A percentile compares a stretch with the other conserved stretches of the same genome.
Conservation (phyloP, 1,140 invertebrate genomes). For the Dreissena polymorpha region DNA sequence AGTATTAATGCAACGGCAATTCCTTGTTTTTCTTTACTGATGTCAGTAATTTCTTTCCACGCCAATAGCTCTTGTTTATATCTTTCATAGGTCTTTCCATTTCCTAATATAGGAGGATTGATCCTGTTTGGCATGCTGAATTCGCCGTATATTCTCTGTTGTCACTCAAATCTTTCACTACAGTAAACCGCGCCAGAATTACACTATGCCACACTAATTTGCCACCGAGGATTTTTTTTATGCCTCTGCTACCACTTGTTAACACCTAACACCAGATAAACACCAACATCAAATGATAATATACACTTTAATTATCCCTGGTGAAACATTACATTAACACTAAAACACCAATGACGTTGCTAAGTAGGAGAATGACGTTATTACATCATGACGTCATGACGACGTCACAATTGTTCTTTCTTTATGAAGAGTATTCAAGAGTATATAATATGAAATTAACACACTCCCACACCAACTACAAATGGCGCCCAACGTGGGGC, state of each 20-base stretch:
- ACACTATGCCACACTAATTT: neutral
- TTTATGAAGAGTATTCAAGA: neutral
- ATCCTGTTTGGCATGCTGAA: too few relatives aligned
- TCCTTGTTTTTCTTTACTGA: constrained; percentile 36
- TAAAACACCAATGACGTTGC: too few relatives aligned
- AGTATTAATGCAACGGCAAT: constrained; percentile 35
- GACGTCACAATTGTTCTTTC: neutral
- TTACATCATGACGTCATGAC: constrained; percentile 5
- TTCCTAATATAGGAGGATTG: too few relatives aligned
- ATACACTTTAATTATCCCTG: too few relatives aligned
- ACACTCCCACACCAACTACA: too few relatives aligned
- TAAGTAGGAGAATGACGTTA: neutral
- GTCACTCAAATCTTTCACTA: too few relatives aligned
- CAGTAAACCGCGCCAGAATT: neutral
- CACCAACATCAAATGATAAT: too few relatives aligned
- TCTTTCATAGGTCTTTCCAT: constrained; percentile 39
- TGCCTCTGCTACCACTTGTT: constrained; percentile 29
- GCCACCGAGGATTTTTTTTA: neutral
- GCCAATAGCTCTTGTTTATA: constrained; percentile 41
- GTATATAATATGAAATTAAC: constrained; percentile 33
- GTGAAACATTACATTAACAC: too few relatives aligned
- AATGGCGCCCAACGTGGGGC: too few relatives aligned
- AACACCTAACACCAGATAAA: neutral
- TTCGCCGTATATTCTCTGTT: too few relatives aligned
- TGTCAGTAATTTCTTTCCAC: constrained; percentile 31